Base-by-base conservation (phyloP, 2,888 invertebrate species). In the Phania funesta region DNA sequence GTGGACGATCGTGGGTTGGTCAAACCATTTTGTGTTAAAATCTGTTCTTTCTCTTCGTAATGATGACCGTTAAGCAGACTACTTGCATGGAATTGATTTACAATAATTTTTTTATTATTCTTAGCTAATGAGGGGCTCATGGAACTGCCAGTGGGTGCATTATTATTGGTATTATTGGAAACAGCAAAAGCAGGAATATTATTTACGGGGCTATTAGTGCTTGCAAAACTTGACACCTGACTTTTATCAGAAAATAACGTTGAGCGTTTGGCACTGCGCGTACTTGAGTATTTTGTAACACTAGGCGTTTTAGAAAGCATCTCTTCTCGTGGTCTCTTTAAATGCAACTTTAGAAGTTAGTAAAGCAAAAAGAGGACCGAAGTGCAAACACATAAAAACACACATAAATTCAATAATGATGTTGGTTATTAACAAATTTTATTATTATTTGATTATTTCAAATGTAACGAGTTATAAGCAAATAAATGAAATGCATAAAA, bases 11-110 rank as follows among this genome's bases (percentile, higher is more conserved):
- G 56, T n/a, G 88, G 87, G 85, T 88, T 89, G 44, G 86, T 88
- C 73, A 89, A 78, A 62, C 89, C 89, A 75, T 90, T 89, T 83
- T 88, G 89, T 9, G 87, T 87, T 84, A 89, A 86, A 67, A 89
- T 86, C 65, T 88, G 85, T 64, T 85, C 85, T 81, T 89, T 90
- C 65, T 90, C 88, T 32, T 85, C 85, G 41, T 87, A 87, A 65
- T 87, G 86, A 65, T 89, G 88, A 16, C 87, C 85, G 83, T 80
- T 89, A 62, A 90, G 86, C 86, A 90, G 84, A 83, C 87, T 90
- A 86, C 88, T 90, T 78, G 89, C 90, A 84, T 91, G 91, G 85
- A 90, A 90, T 78, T 89, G 87, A 84, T 89, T 90, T 38, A 90
- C 90, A 78, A 90, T 89, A 64, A 90, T 88, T 85, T 90, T 90